Evolutionary conservation across 2,797 vertebrate species (phyloP), one percentile per base, ranked within the genome.

Genomic region (Zalophus californianus): DNA sequence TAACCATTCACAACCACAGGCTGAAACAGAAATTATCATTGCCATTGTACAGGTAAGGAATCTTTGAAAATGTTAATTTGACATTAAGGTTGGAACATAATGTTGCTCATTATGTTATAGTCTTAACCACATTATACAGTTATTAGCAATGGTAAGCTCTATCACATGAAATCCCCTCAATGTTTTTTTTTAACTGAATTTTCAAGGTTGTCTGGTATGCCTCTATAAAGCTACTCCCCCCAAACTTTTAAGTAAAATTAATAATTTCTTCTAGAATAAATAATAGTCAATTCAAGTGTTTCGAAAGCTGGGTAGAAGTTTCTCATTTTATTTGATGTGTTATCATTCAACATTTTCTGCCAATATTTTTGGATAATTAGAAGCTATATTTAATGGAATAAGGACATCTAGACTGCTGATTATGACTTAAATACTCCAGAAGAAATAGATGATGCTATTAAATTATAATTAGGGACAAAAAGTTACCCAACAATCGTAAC

Each of bases 221-320:
- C 25, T 85, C 56, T 86, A 5, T n/a, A 54, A 79, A 87, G 25
- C 3, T 77, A 75, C n/a, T 7, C 86, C 32, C 2, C 8, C 15
- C 91, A 25, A 95, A 89, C 25, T n/a, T 83, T 38, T 52, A 23
- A 87, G 50, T 92, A 85, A 87, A 94, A 90, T 83, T 90, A 79
- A 64, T 94, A 66, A 82, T 38, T 79, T 86, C 9, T 70, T 62
- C 6, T 86, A 62, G 14, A 91, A n/a, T 80, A 35, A 93, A 15
- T 35, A 91, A 56, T 60, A 60, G 21, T 66, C 8, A 7, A 87
- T 84, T 89, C n/a, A 88, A 72, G 15, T 35, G 27, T 68, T 96
- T 88, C 54, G 85, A 91, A 89, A 68, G 1, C 32, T 92, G 4
- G 1, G 23, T 78, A 72, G 86, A 97, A 64, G 2, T 21, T 91